phyloP scores from a whole-genome alignment of 2,888 invertebrate genomes.

The Andrena chrysosceles region DNA sequence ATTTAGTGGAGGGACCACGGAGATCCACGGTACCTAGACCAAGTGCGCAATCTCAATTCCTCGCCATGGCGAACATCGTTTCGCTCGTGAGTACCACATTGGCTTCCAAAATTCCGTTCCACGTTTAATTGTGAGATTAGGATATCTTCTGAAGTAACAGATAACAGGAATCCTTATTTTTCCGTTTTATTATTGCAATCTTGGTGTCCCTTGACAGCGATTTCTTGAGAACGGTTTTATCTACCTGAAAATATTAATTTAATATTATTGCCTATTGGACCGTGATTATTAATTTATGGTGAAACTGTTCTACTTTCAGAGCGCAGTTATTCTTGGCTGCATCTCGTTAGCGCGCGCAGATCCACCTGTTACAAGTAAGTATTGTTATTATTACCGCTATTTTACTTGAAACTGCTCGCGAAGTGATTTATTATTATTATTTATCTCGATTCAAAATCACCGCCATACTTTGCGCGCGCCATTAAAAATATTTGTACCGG shows the following conservation, averaged over 20 bases:
- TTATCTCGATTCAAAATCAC: no score
- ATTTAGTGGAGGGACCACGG: conserved; percentile 45
- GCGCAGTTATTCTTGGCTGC: conserved; percentile 66
- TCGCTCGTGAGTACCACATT: conserved; percentile 52
- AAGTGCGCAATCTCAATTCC: background rate
- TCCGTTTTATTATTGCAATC: no score
- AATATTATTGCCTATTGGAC: background rate
- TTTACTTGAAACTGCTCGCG: background rate
- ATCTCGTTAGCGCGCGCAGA: conserved; percentile 69
- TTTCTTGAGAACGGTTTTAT: no score
- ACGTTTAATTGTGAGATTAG: background rate
- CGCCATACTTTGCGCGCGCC: background rate
- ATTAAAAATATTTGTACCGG: background rate
- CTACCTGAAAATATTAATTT: background rate
- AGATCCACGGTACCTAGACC: background rate
- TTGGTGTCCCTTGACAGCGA: no score
- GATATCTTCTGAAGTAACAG: no score
- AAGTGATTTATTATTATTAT: no score
- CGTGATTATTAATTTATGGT: conserved; percentile 16
- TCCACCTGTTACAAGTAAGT: conserved; percentile 72
- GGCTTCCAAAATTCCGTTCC: background rate
- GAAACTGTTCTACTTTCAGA: conserved; percentile 65
- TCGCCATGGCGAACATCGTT: conserved; percentile 50
- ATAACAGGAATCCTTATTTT: no score
- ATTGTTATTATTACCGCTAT: background rate